Evolutionary conservation across 2,888 invertebrate species (phyloP).

Genomic region (Cacoxenus indagator): DNA sequence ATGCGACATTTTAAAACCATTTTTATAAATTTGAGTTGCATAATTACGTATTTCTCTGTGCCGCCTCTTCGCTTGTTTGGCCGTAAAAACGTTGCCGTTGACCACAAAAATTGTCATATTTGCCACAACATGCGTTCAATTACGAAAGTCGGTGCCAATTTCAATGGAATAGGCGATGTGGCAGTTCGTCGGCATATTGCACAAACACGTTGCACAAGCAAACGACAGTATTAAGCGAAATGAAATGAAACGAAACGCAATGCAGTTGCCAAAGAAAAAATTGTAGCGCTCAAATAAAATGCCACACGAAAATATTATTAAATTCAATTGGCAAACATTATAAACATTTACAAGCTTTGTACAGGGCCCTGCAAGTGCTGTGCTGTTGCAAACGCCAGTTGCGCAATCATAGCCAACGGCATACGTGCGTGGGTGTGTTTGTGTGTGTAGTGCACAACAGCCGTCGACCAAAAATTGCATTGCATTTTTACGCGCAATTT

Average conservation of each 20-base stretch:
- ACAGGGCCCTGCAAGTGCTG: conserved; percentile 37
- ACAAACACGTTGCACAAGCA: neutral
- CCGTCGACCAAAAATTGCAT: conserved; percentile 61
- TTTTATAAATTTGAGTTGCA: conserved; percentile 10
- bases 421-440: neutral
- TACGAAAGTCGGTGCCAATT: neutral
- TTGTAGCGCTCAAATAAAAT: conserved; percentile 50
- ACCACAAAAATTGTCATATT: conserved; percentile 48
- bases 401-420: neutral
- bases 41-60: conserved; percentile 2
- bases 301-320: conserved; percentile 65
- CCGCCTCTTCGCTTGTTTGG: neutral
- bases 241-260: conserved; percentile 12
- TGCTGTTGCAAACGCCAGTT: neutral
- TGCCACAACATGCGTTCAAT: conserved; percentile 41
- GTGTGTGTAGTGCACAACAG: neutral
- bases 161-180: neutral
- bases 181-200: neutral
- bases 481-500: conserved; percentile 64
- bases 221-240: neutral
- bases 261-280: neutral
- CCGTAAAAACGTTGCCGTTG: conserved; percentile 16
- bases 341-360: conserved; percentile 44
- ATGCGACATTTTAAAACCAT: conserved; percentile 14
- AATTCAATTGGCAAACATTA: conserved; percentile 66